Conservation (phyloP, 2,797 vertebrate genomes). For the Selene dorsalis region DNA sequence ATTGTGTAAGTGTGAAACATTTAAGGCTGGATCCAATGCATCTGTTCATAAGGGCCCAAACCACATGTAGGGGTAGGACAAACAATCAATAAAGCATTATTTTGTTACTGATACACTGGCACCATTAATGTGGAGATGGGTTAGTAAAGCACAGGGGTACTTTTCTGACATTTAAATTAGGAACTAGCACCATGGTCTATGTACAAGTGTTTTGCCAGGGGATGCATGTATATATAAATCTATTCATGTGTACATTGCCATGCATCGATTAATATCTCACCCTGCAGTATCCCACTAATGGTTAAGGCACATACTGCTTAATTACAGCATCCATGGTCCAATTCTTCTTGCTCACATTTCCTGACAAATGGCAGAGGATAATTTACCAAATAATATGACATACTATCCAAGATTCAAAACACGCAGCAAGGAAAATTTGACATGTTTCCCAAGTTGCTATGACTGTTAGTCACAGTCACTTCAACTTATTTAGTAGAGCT, state of each 20-base stretch:
- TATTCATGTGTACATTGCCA: not conserved
- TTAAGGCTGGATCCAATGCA: not conserved
- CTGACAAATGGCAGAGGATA: not conserved
- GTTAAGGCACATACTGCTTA: not conserved
- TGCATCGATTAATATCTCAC: not conserved
- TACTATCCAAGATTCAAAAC: not conserved
- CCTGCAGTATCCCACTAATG: not conserved
- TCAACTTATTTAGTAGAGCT: not conserved
- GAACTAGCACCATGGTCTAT: not conserved
- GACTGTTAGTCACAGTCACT: not conserved
- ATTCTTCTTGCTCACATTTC: not conserved
- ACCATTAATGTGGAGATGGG: not conserved
- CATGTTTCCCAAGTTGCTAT: not conserved
- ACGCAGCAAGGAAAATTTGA: not conserved
- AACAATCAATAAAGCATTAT: not conserved
- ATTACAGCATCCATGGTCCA: not conserved
- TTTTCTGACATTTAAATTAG: not conserved
- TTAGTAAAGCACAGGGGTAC: not conserved
- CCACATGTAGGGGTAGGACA: not conserved
- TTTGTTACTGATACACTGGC: not conserved
- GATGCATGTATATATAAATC: not conserved
- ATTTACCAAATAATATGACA: not conserved
- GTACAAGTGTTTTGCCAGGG: not conserved
- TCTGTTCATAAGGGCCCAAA: not conserved
- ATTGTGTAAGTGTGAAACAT: not conserved